Evolutionary conservation across 2,888 invertebrate genomes (phyloP).

Genomic region (Xylota segnis): DNA sequence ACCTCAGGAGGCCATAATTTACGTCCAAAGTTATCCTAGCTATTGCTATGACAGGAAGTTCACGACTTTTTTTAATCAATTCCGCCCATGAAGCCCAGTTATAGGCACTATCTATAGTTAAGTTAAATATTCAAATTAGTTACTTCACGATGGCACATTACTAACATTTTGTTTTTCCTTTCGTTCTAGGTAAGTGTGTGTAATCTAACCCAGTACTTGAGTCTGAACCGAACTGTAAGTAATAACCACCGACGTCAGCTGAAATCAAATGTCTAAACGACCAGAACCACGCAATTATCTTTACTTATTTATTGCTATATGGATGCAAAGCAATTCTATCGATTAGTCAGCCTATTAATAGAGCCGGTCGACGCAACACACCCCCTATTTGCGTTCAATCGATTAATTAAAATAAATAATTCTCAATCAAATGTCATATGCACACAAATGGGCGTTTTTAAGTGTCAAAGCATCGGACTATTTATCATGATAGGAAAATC

Average conservation of each 20-base stretch:
- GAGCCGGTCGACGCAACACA: slow-evolving; percentile 20
- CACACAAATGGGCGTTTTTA: slow-evolving; percentile 69
- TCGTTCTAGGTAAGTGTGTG: slow-evolving; percentile 62
- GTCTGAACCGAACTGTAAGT: slow-evolving; percentile 21
- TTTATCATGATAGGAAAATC: slow-evolving; percentile 58
- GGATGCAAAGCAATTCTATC: slow-evolving; percentile 53
- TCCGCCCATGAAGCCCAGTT: no score
- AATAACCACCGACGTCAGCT: slow-evolving; percentile 10
- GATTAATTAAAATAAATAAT: slow-evolving; percentile 75
- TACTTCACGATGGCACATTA: background rate
- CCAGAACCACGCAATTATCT: slow-evolving; percentile 36
- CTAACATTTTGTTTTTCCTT: slow-evolving; percentile 1
- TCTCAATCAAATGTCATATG: slow-evolving; percentile 64
- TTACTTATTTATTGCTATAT: slow-evolving; percentile 49
- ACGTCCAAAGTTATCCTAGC: no score
- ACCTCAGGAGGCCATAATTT: no score
- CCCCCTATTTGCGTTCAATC: slow-evolving; percentile 54
- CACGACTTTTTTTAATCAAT: no score
- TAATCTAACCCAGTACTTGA: background rate
- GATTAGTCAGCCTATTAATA: slow-evolving; percentile 61
- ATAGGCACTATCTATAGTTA: background rate
- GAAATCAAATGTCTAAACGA: slow-evolving; percentile 26
- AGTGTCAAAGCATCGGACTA: slow-evolving; percentile 69
- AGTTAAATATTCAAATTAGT: background rate
- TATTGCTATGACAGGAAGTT: no score